These are phyloP conservation scores for Cydia pomonella DNA, from an alignment of 1,140 invertebrate genomes.

Conservation along the genomic window DNA sequence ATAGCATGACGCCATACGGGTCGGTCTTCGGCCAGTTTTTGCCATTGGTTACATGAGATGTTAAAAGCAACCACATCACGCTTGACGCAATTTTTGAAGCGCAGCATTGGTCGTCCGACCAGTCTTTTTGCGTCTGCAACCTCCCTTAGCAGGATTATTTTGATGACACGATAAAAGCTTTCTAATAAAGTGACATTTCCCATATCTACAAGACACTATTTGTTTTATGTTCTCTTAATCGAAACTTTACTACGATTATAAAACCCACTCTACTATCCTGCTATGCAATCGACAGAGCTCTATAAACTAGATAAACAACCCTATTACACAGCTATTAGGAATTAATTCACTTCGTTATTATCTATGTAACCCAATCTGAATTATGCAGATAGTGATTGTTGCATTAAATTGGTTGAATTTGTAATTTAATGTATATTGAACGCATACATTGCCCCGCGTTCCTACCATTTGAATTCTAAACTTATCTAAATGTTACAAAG, in stretches of 20 bases:
- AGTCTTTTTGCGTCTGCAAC: no score
- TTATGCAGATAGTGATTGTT: conserved; percentile 15
- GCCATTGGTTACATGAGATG: no score
- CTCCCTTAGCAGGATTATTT: no score
- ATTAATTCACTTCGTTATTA: neutral
- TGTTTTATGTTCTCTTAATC: neutral
- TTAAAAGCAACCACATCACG: no score
- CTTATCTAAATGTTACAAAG: no score
- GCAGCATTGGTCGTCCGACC: no score
- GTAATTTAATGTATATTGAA: neutral
- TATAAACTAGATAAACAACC: neutral
- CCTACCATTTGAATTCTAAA: neutral
- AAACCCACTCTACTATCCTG: neutral
- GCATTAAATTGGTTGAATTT: conserved; percentile 10
- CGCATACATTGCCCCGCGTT: neutral
- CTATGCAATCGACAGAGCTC: neutral
- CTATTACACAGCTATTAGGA: neutral
- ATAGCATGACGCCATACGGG: no score
- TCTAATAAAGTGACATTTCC: neutral
- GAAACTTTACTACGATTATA: neutral
- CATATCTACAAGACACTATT: neutral
- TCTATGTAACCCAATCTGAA: conserved; percentile 5
- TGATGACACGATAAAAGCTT: neutral
- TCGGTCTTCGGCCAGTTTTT: no score
- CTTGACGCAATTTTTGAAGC: no score